Percentiles rank a stretch among this genome's conserved stretches.
Evolutionary conservation across 2,797 vertebrate species (phyloP).

Genomic region (Rhinogobio ventralis): DNA sequence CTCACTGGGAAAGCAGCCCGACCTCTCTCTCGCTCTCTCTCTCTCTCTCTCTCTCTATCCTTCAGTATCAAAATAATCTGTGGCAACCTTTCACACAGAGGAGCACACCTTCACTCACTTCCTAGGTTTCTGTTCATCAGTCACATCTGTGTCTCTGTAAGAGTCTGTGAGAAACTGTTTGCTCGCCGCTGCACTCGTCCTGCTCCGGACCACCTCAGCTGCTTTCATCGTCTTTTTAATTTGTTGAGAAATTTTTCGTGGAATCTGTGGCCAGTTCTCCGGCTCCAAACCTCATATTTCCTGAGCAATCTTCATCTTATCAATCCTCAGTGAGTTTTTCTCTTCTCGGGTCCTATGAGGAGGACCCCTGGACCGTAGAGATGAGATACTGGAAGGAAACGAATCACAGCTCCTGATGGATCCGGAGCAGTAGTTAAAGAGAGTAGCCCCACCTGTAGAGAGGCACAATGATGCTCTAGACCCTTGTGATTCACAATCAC

Average conservation of each 20-base stretch:
- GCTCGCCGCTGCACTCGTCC: neutral
- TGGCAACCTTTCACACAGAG: slow-evolving; percentile 1
- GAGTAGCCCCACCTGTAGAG: slow-evolving; percentile 45
- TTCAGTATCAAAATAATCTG: slow-evolving; percentile 1
- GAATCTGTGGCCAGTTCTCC: slow-evolving; percentile 11
- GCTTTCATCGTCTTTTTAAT: slow-evolving; percentile 52
- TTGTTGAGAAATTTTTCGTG: slow-evolving; percentile 45
- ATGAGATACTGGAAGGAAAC: slow-evolving; percentile 51
- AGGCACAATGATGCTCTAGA: slow-evolving; percentile 44
- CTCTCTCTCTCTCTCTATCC: neutral
- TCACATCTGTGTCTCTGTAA: neutral
- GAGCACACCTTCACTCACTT: slow-evolving; percentile 14
- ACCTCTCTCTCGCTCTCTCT: neutral
- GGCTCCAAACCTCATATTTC: slow-evolving; percentile 35
- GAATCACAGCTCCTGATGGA: slow-evolving; percentile 59
- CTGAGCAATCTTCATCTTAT: slow-evolving; percentile 46
- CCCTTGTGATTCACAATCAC: slow-evolving; percentile 28
- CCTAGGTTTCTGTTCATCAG: slow-evolving; percentile 7
- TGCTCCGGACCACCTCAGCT: slow-evolving; percentile 3
- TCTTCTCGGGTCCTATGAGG: slow-evolving; percentile 22
- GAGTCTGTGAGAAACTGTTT: neutral
- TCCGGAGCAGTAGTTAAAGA: slow-evolving; percentile 49
- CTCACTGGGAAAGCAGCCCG: slow-evolving; percentile 18
- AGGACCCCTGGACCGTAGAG: slow-evolving; percentile 50
- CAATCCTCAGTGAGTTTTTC: slow-evolving; percentile 47